Conservation (phyloP, 2,113 vertebrate species). For the Rattus rattus region DNA sequence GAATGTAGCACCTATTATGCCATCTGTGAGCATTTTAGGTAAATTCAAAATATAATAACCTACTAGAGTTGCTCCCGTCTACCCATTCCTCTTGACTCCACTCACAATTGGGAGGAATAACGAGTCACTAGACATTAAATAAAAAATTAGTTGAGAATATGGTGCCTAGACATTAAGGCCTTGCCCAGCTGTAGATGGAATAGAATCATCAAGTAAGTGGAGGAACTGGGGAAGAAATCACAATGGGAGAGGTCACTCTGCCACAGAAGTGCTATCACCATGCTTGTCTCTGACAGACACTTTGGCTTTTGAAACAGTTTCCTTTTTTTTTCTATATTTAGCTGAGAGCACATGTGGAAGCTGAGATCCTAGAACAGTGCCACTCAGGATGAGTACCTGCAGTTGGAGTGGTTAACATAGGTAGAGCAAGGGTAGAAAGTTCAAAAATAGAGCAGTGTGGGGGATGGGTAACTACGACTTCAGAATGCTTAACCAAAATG, state of each 20-base stretch:
- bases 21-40: background rate
- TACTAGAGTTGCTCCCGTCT: background rate
- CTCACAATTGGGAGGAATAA: background rate
- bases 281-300: background rate
- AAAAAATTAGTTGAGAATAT: too few species aligned
- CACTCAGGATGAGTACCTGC: too few species aligned
- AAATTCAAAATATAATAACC: background rate
- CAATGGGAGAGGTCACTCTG: background rate
- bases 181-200: background rate
- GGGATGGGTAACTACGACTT: background rate
- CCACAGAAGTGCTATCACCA: background rate
- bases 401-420: background rate
- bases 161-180: rapidly evolving
- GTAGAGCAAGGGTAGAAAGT: background rate
- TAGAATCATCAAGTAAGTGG: background rate
- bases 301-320: background rate
- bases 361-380: rapidly evolving
- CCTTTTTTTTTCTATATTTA: background rate
- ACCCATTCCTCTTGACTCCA: background rate
- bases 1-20: too few species aligned
- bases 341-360: too few species aligned
- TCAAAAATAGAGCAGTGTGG: background rate
- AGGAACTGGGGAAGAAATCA: too few species aligned
- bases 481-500: background rate
- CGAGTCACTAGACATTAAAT: too few species aligned